phyloP scores from a whole-genome alignment of 2,113 vertebrate genomes.

The Geococcyx californianus region DNA sequence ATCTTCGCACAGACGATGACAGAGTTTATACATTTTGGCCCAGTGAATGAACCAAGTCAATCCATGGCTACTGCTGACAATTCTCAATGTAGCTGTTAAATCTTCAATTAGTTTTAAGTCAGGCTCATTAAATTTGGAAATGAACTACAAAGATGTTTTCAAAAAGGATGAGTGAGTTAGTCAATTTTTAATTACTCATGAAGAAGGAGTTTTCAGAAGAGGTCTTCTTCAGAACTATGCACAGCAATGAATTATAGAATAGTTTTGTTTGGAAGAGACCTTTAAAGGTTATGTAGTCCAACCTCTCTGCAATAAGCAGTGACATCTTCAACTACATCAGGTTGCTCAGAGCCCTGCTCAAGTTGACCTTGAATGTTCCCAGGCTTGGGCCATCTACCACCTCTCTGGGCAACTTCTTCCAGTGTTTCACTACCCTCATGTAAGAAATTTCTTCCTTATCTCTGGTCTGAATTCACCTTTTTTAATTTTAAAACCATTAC shows the following conservation, averaged over 20 bases:
- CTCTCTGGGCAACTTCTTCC: too few relatives aligned
- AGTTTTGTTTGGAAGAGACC: too few relatives aligned
- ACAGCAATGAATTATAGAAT: neutral
- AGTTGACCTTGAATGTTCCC: too few relatives aligned
- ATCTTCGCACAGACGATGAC: neutral
- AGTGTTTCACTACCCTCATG: too few relatives aligned
- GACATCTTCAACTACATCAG: too few relatives aligned
- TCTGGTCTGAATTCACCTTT: too few relatives aligned
- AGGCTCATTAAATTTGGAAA: neutral
- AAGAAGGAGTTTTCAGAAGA: neutral
- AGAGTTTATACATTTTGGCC: neutral
- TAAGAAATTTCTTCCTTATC: too few relatives aligned
- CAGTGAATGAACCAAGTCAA: neutral
- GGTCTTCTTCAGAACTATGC: neutral
- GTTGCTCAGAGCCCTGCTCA: too few relatives aligned
- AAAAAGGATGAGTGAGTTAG: neutral
- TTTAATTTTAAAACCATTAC: too few relatives aligned
- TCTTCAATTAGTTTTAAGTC: slow-evolving; percentile 14
- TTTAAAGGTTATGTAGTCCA: too few relatives aligned
- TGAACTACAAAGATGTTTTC: slow-evolving; percentile 19
- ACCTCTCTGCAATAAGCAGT: too few relatives aligned
- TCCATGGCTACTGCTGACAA: neutral
- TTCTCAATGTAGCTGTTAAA: neutral
- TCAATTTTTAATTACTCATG: slow-evolving; percentile 39
- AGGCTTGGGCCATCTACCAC: too few relatives aligned